Conservation (phyloP, 2,888 invertebrate species). For the Linyphia triangularis region DNA sequence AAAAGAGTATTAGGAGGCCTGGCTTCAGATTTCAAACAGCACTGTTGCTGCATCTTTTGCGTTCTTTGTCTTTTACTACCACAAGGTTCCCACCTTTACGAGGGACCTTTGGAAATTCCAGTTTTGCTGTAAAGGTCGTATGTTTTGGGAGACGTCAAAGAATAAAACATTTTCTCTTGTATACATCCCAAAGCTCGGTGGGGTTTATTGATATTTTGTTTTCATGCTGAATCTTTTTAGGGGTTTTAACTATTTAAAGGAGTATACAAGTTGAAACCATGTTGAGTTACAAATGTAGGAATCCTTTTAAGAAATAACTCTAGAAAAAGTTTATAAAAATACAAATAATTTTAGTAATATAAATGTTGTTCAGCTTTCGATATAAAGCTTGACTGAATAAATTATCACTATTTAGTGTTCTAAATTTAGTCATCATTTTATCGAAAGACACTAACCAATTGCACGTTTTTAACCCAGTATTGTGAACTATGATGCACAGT, state of each 20-base stretch:
- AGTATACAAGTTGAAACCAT: too few relatives aligned
- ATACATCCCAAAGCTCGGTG: not conserved
- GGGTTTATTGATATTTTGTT: not conserved
- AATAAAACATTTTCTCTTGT: slow-evolving; percentile 7
- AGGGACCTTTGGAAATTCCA: slow-evolving; percentile 20
- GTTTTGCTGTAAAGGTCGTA: slow-evolving; percentile 24
- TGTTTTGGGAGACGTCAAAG: slow-evolving; percentile 18
- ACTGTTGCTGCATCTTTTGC: slow-evolving; percentile 53
- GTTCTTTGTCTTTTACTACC: slow-evolving; percentile 66
- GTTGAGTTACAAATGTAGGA: too few relatives aligned
- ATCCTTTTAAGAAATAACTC: too few relatives aligned
- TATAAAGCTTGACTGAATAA: too few relatives aligned
- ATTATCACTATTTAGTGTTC: too few relatives aligned
- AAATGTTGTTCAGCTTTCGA: too few relatives aligned
- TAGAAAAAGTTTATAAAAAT: too few relatives aligned
- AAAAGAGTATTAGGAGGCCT: slow-evolving; percentile 55
- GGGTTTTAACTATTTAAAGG: not conserved
- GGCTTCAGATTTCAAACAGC: slow-evolving; percentile 60
- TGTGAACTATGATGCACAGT: too few relatives aligned
- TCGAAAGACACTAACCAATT: too few relatives aligned
- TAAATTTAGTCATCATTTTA: too few relatives aligned
- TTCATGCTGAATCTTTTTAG: not conserved
- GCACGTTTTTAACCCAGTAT: too few relatives aligned
- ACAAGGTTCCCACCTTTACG: slow-evolving; percentile 19
- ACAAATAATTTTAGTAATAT: too few relatives aligned